Conservation (phyloP, 1,140 invertebrate species). For the Trinorchestia longiramus region DNA sequence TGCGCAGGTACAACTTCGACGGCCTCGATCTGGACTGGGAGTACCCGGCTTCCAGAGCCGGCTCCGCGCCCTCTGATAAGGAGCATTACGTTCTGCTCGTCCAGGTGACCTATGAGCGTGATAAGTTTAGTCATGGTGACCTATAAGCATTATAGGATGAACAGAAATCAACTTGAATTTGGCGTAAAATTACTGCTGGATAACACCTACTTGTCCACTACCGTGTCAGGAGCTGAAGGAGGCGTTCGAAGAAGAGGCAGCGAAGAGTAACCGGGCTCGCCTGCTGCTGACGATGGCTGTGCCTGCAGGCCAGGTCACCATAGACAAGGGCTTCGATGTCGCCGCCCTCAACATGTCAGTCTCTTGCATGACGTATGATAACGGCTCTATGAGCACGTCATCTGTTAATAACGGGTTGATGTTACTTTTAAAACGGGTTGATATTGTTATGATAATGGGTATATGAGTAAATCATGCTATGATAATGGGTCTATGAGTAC, state of each 20-base stretch:
- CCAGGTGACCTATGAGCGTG: not conserved
- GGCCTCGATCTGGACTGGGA: slow-evolving; percentile 94
- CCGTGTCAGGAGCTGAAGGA: slow-evolving; percentile 82
- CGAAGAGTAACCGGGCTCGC: slow-evolving; percentile 82
- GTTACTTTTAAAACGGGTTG: too few species aligned
- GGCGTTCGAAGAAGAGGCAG: slow-evolving; percentile 88
- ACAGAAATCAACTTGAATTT: too few species aligned
- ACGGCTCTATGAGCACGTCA: too few species aligned
- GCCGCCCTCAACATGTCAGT: slow-evolving; percentile 84
- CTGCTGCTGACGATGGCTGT: slow-evolving; percentile 94
- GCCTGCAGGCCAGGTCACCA: slow-evolving; percentile 91
- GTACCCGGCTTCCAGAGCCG: slow-evolving; percentile 92
- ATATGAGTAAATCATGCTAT: too few species aligned
- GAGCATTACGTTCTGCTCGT: slow-evolving; percentile 91
- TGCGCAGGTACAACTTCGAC: slow-evolving; percentile 75
- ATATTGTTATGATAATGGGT: too few species aligned
- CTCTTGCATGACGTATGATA: too few species aligned
- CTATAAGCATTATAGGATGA: too few species aligned
- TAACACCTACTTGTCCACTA: not conserved
- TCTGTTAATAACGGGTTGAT: too few species aligned
- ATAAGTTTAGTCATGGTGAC: too few species aligned
- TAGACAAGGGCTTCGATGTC: slow-evolving; percentile 94
- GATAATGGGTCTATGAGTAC: too few species aligned
- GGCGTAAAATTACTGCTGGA: too few species aligned
- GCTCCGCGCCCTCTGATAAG: slow-evolving; percentile 88